phyloP scores from a whole-genome alignment of 37 sponge, comb jelly and placozoan genomes.

The Tethya wilhelma region DNA sequence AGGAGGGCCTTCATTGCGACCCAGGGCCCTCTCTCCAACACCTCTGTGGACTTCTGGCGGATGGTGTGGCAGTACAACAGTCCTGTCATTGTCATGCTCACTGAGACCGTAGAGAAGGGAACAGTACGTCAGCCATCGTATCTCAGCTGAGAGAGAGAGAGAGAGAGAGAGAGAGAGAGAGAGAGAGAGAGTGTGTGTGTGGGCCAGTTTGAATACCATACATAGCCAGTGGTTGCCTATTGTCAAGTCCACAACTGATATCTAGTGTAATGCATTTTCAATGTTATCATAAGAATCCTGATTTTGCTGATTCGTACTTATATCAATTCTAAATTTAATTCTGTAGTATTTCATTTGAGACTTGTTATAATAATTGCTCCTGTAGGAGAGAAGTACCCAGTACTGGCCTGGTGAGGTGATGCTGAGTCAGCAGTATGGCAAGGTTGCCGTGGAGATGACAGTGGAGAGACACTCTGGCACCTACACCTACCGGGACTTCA shows the following conservation, averaged over 20 bases:
- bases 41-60: slow-evolving; percentile 73
- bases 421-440: slow-evolving; percentile 21
- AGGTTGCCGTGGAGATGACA: slow-evolving; percentile 54
- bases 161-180: no score
- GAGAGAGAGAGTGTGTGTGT: no score
- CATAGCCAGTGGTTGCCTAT: no score
- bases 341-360: no score
- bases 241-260: neutral
- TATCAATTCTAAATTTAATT: no score
- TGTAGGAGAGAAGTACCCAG: slow-evolving; percentile 64
- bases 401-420: slow-evolving; percentile 65
- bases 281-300: no score
- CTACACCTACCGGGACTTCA: slow-evolving; percentile 69
- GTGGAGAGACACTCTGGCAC: slow-evolving; percentile 39
- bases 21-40: slow-evolving; percentile 71
- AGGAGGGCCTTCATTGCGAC: slow-evolving; percentile 58
- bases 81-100: slow-evolving; percentile 74
- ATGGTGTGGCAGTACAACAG: slow-evolving; percentile 73
- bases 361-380: no score
- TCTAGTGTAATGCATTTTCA: neutral
- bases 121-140: slow-evolving; percentile 23
- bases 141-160: no score
- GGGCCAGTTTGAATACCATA: no score
- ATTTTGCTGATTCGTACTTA: no score
- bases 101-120: slow-evolving; percentile 53